phyloP scores from a whole-genome alignment of 2,888 invertebrate genomes.

The Chrysotoxum bicinctum region DNA sequence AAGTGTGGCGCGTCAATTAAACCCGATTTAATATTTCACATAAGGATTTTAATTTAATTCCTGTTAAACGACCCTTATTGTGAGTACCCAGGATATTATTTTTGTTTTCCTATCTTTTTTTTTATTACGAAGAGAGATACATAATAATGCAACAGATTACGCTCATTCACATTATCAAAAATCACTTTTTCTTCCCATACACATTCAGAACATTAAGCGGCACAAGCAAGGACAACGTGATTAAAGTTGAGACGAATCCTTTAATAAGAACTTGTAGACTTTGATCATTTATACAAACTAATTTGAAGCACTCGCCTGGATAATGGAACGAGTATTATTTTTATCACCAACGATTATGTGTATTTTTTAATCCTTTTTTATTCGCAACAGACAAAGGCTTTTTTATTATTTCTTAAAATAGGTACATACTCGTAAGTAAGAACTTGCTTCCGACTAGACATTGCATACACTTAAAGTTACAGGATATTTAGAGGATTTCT shows the following conservation, averaged over 20 bases:
- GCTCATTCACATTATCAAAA: constrained; percentile 56
- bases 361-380: constrained; percentile 31
- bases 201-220: constrained; percentile 9
- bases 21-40: neutral
- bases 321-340: constrained; percentile 46
- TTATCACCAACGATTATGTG: constrained; percentile 40
- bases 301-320: constrained; percentile 30
- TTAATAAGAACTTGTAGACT: constrained; percentile 17
- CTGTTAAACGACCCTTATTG: constrained; percentile 3
- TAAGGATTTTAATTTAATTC: constrained; percentile 10
- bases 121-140: neutral
- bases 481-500: constrained; percentile 24
- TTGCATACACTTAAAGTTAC: constrained; percentile 36
- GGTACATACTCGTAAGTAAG: constrained; percentile 30
- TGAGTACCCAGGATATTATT: neutral
- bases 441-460: constrained; percentile 42
- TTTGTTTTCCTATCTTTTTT: neutral
- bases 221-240: neutral
- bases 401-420: constrained; percentile 11
- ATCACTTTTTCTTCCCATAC: constrained; percentile 30
- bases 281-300: neutral
- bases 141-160: constrained; percentile 66
- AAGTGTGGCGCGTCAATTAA: constrained; percentile 34
- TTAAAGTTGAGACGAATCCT: constrained; percentile 29
- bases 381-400: neutral